Base-by-base conservation (phyloP, 2,113 vertebrate species). In the Ramphastos sulfuratus region DNA sequence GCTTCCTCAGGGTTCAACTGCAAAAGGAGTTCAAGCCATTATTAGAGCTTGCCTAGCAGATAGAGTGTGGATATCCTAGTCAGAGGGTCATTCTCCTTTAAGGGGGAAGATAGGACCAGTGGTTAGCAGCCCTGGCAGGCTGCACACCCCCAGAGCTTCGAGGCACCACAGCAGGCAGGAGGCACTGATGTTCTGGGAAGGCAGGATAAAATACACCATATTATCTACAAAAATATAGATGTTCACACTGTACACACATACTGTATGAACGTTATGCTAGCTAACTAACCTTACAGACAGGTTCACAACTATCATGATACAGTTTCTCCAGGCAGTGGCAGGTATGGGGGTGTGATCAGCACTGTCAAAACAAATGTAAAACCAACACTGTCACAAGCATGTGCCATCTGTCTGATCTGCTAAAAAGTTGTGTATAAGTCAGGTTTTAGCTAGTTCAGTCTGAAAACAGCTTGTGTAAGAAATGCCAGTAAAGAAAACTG, bases 191-290 rank as follows among this genome's bases (percentile, higher is more conserved):
- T 30, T 56, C 73, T 46, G 2, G 4, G 60, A 27, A 83, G 7
- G 44, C 12, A 52, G 66, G 31, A 42, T 37, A 46, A 91, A 83
- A 85, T 2, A n/a, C 2, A 4, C 4, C 5, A 2, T 19, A 24
- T 67, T 37, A 42, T 42, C 42, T 58, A 33, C 39, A 65, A 39
- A 59, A 67, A 33, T 9, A 54, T 2, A 18, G 6, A 10, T 30
- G 21, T 58, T 65, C 0, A 0, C 27, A 8, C 24, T 37, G 10
- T 14, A 42, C 4, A n/a, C 6, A 35, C 2, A 7, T 1, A 5
- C 13, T 12, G 9, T 42, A 23, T 6, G n/a, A 60, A 12, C 6
- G 14, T 5, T 8, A 9, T 3, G 4, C 54, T 46, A 21, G 25
- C 16, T 39, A 56, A 82, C 19, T 19, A 60, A 75, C 8, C 7